Percentiles rank a stretch among this genome's conserved stretches.
Conservation (phyloP, 2,888 invertebrate genomes). For the Conus canariensis region DNA sequence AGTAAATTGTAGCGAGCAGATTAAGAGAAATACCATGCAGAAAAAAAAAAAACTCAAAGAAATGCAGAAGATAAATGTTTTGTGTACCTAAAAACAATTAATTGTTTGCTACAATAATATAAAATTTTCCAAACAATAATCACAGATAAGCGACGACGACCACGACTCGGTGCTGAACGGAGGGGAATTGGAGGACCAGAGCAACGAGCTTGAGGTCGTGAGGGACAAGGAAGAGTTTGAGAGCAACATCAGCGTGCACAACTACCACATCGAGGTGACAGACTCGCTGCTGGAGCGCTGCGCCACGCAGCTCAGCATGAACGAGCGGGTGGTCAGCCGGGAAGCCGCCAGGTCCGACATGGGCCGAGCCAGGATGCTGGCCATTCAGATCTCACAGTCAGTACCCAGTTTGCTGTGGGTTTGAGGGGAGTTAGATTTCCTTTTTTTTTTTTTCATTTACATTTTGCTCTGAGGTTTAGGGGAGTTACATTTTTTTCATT, state of each 20-base stretch:
- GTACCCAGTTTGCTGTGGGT: neutral
- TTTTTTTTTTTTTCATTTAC: too few relatives aligned
- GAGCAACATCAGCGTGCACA: slow-evolving; percentile 69
- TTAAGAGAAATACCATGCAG: too few relatives aligned
- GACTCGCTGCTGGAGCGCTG: slow-evolving; percentile 74
- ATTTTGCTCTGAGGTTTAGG: too few relatives aligned
- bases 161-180: slow-evolving; percentile 50
- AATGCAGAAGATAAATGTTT: too few relatives aligned
- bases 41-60: too few relatives aligned
- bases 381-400: slow-evolving; percentile 62
- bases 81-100: too few relatives aligned
- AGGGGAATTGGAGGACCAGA: neutral
- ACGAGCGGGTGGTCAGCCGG: slow-evolving; percentile 72
- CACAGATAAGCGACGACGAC: slow-evolving; percentile 44
- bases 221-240: slow-evolving; percentile 70
- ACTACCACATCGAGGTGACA: slow-evolving; percentile 74
- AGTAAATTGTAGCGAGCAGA: too few relatives aligned
- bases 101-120: too few relatives aligned
- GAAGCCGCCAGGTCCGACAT: slow-evolving; percentile 55
- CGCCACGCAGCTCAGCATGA: slow-evolving; percentile 75
- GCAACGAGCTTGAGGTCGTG: neutral
- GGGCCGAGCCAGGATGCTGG: slow-evolving; percentile 71
- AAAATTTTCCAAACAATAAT: too few relatives aligned
- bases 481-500: too few relatives aligned
- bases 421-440: too few relatives aligned